Conservation (phyloP, 2,113 vertebrate genomes). For the Calyptommatus sinebrachiatus region DNA sequence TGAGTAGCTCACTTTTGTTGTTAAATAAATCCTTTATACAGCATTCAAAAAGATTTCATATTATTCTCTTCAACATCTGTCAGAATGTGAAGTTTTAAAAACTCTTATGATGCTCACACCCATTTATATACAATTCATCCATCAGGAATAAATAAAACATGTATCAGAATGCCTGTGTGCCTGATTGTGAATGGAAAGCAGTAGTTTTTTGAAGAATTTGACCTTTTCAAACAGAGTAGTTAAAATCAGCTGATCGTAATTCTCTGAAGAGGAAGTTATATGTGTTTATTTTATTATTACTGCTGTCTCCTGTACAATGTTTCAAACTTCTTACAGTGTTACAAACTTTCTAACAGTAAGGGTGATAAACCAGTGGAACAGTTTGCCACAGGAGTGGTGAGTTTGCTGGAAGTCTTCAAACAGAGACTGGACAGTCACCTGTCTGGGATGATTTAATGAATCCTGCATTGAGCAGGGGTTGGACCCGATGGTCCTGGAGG, state of each 20-base stretch:
- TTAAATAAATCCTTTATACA: conserved; percentile 31
- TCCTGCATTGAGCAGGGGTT: no score
- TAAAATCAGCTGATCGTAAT: background rate
- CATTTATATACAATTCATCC: conserved; percentile 18
- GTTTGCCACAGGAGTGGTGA: no score
- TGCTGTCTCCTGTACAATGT: no score
- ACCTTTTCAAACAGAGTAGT: conserved; percentile 8
- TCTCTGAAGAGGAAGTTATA: conserved; percentile 3
- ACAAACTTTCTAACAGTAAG: no score
- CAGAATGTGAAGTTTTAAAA: conserved; percentile 37
- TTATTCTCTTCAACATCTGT: conserved; percentile 37
- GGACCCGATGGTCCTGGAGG: no score
- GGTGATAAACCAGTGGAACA: no score
- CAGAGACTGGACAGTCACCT: no score
- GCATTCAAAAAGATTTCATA: background rate
- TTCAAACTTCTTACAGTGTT: no score
- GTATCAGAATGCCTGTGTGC: background rate
- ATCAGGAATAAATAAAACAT: conserved; percentile 23
- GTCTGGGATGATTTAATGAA: no score
- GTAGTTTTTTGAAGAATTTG: background rate
- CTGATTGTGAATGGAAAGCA: conserved; percentile 5
- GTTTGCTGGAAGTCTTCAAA: no score
- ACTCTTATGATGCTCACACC: conserved; percentile 12
- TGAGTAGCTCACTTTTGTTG: conserved; percentile 40
- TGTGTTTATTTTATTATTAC: background rate